A percentile compares a stretch with the other conserved stretches of the same genome.
These are phyloP conservation scores for Macrotrachela quadricornifera DNA, from an alignment of 1,140 invertebrate species.

Conservation along the genomic window DNA sequence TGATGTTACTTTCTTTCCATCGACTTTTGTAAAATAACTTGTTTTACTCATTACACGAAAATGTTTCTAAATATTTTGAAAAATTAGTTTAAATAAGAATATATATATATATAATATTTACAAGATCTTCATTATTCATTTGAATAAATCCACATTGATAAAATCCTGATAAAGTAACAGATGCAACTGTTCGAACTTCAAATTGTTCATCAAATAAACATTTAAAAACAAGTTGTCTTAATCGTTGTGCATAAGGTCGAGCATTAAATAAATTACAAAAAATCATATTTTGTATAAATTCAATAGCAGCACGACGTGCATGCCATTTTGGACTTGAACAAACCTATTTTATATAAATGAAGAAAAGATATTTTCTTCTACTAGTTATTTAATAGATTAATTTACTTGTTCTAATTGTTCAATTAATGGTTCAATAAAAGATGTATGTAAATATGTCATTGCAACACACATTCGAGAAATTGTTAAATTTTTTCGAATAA, in stretches of 20 bases:
- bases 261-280: conserved; percentile 56
- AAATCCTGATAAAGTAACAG: conserved; percentile 56
- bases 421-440: too few species aligned
- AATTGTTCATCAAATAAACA: conserved; percentile 26
- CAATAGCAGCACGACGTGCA: conserved; percentile 43
- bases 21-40: neutral
- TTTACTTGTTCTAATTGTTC: too few species aligned
- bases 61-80: neutral
- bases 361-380: conserved; percentile 40
- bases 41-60: neutral
- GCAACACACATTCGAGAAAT: too few species aligned
- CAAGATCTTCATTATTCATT: conserved; percentile 28
- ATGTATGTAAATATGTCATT: too few species aligned
- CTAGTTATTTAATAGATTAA: too few species aligned
- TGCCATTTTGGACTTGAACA: conserved; percentile 45
- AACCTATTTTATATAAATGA: too few species aligned
- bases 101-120: too few species aligned
- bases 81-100: neutral
- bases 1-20: conserved; percentile 36
- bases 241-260: conserved; percentile 12
- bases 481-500: too few species aligned
- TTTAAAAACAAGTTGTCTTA: conserved; percentile 18
- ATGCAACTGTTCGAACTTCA: conserved; percentile 48
- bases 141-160: conserved; percentile 58
- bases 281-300: conserved; percentile 53